These are phyloP conservation scores for Drosophila watanabei DNA, from an alignment of 1,140 invertebrate genomes.

Conservation along the genomic window DNA sequence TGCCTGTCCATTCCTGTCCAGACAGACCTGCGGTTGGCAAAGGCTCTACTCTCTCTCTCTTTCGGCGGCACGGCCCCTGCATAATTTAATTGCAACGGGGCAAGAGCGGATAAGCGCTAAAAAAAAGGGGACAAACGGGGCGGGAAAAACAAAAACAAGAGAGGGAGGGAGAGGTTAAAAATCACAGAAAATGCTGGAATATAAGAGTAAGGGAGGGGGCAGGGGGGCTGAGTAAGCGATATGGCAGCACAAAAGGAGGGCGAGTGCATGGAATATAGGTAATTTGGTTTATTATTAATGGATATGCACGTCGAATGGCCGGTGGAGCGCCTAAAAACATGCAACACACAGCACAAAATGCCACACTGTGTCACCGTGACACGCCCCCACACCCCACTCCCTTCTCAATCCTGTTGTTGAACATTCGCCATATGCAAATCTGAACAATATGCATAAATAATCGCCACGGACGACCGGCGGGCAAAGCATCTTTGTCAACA, in stretches of 20 bases:
- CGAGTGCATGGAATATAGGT: constrained; percentile 15
- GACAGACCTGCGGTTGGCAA: constrained; percentile 25
- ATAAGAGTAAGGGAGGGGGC: neutral
- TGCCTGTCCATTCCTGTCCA: constrained; percentile 13
- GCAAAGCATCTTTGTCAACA: constrained; percentile 50
- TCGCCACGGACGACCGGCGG: constrained; percentile 34
- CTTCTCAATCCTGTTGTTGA: constrained; percentile 8
- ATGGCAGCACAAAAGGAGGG: constrained; percentile 22
- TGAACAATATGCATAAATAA: constrained; percentile 63
- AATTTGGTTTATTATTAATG: constrained; percentile 61
- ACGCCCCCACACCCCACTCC: neutral
- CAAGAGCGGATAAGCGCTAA: constrained; percentile 51
- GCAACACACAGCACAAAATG: constrained; percentile 52
- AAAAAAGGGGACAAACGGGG: constrained; percentile 22
- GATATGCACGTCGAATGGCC: constrained; percentile 41
- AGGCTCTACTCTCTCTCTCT: neutral
- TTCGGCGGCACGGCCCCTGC: constrained; percentile 27
- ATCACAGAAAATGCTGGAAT: constrained; percentile 42
- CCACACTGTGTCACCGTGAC: constrained; percentile 48
- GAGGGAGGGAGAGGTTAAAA: constrained; percentile 28
- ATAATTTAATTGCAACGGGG: constrained; percentile 63
- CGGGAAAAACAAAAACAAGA: neutral
- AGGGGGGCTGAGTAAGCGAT: constrained; percentile 32
- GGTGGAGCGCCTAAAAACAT: constrained; percentile 46
- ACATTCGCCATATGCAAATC: constrained; percentile 60